A percentile compares a stretch with the other conserved stretches of the same genome.
Conservation (phyloP, 2,113 vertebrate species). For the Cyprinodon tularosa region DNA sequence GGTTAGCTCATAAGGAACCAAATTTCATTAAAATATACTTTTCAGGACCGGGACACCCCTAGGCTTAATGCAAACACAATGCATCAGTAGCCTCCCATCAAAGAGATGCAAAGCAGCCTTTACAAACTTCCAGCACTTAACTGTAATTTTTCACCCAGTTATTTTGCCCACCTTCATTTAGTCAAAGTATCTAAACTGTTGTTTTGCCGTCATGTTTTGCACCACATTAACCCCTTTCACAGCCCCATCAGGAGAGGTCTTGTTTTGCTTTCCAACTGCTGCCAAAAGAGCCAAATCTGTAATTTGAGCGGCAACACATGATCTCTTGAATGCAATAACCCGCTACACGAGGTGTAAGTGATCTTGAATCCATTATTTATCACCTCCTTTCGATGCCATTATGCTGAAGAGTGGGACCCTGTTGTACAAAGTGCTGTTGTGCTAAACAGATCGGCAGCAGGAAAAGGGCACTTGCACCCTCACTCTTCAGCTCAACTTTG, state of each 20-base stretch:
- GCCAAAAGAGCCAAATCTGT: slow-evolving; percentile 48
- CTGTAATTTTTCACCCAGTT: neutral
- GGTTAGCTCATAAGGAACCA: neutral
- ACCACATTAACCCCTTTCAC: slow-evolving; percentile 48
- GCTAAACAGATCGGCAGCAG: slow-evolving; percentile 72
- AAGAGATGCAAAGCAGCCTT: neutral
- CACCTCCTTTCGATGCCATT: slow-evolving; percentile 78
- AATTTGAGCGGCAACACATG: slow-evolving; percentile 59
- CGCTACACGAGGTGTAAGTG: slow-evolving; percentile 79
- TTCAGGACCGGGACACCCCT: neutral
- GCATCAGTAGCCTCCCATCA: neutral
- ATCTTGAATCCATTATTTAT: slow-evolving; percentile 83
- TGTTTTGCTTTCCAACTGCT: slow-evolving; percentile 67
- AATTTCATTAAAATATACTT: neutral
- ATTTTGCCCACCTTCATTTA: slow-evolving; percentile 9
- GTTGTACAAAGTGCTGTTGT: slow-evolving; percentile 68
- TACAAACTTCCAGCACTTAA: neutral
- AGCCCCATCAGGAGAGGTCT: slow-evolving; percentile 51
- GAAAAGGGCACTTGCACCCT: slow-evolving; percentile 54
- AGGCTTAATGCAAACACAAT: neutral
- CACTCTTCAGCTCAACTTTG: slow-evolving; percentile 71
- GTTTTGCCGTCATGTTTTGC: slow-evolving; percentile 61
- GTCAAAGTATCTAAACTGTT: slow-evolving; percentile 46
- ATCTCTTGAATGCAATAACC: slow-evolving; percentile 60
- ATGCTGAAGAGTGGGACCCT: slow-evolving; percentile 67